Evolutionary conservation across 2,113 vertebrate species (phyloP).

Genomic region (Pelmatolapia mariae): DNA sequence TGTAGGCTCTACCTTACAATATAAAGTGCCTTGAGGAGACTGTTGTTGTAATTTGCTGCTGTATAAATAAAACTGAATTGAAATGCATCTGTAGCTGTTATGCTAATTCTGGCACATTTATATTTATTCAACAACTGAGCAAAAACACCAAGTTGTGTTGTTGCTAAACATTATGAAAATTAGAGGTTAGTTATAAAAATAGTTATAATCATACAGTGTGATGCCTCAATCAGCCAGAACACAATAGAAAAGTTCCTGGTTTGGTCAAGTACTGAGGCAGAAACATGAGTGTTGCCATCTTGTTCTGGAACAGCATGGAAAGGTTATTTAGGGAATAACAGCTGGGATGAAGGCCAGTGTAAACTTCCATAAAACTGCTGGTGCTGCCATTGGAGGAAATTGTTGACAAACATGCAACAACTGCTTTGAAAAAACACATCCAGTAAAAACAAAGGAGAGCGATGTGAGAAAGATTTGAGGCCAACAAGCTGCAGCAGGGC

Average conservation of each 20-base stretch:
- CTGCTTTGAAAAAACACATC: not conserved
- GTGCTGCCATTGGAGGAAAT: not conserved
- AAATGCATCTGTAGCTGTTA: not conserved
- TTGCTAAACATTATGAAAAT: not conserved
- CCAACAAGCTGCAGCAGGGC: not conserved
- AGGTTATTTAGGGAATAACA: not conserved
- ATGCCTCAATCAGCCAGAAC: not conserved
- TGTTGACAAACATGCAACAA: not conserved
- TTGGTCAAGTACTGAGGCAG: not conserved
- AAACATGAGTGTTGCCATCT: not conserved
- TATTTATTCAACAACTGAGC: not conserved
- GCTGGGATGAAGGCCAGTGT: not conserved
- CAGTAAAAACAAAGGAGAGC: not conserved
- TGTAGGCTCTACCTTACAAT: fast-evolving
- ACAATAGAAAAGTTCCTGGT: not conserved
- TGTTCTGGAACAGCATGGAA: not conserved
- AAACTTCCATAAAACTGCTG: not conserved
- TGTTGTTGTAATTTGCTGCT: fast-evolving
- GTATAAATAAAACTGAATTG: fast-evolving
- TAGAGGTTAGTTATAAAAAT: not conserved
- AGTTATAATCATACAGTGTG: not conserved
- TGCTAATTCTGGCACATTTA: not conserved
- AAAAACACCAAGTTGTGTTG: not conserved
- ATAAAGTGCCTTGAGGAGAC: fast-evolving
- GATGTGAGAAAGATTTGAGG: not conserved